These are phyloP conservation scores for Hippasteria phrygiana DNA, from an alignment of 53 echinoderm and acorn worm genomes.

Conservation along the genomic window DNA sequence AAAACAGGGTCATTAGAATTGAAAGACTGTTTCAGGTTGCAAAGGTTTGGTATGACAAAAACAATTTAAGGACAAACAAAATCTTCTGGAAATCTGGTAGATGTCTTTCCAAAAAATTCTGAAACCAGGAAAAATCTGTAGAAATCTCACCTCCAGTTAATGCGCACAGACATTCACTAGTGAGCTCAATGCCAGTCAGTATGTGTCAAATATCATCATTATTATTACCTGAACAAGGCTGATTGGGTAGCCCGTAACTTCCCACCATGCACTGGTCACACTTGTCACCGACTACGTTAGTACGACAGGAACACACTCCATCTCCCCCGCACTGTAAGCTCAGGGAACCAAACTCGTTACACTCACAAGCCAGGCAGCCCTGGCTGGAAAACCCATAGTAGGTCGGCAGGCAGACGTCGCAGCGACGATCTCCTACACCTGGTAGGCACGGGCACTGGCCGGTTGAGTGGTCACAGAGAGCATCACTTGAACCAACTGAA, in stretches of 20 bases:
- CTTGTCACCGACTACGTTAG: slow-evolving; percentile 65
- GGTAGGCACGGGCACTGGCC: slow-evolving; percentile 92
- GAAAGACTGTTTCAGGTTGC: no score
- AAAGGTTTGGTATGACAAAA: no score
- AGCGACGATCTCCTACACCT: slow-evolving; percentile 73
- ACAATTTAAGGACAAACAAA: no score
- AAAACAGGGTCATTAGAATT: no score
- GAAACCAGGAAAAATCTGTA: no score
- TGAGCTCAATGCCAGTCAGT: no score
- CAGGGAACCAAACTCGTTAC: slow-evolving; percentile 84
- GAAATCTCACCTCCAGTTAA: no score
- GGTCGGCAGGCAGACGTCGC: slow-evolving; percentile 75
- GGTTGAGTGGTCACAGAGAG: slow-evolving; percentile 69
- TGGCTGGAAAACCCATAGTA: slow-evolving; percentile 73
- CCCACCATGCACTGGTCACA: slow-evolving; percentile 84
- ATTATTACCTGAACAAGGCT: slow-evolving; percentile 79
- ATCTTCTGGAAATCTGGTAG: no score
- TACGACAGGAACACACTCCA: slow-evolving; percentile 79
- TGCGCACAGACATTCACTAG: no score
- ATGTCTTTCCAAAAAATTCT: no score
- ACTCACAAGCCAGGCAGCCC: slow-evolving; percentile 80
- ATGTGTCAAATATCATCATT: no score
- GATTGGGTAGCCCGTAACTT: slow-evolving; percentile 79
- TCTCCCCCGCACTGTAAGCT: slow-evolving; percentile 77
- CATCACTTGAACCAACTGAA: slow-evolving; percentile 72